Conservation (phyloP, 2,797 vertebrate genomes). For the Pelodytes ibericus region DNA sequence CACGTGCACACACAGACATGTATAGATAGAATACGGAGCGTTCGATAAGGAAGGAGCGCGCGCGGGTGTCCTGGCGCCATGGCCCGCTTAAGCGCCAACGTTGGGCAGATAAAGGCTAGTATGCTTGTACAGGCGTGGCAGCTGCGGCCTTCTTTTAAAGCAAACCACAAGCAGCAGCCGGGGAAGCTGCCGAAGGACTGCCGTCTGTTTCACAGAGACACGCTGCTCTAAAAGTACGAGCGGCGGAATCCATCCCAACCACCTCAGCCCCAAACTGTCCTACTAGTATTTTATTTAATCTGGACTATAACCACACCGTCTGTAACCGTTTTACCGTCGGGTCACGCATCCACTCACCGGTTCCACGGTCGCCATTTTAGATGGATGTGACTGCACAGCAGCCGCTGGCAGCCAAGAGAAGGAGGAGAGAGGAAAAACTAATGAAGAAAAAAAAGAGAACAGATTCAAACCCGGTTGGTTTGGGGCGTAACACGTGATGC, state of each 20-base stretch:
- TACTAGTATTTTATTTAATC: too few relatives aligned
- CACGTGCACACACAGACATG: not conserved
- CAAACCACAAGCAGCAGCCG: not conserved
- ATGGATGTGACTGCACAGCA: constrained; percentile 73
- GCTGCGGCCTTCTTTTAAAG: not conserved
- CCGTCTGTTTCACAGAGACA: constrained; percentile 11
- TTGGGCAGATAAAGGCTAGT: not conserved
- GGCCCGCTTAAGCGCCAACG: not conserved
- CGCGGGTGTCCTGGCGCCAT: not conserved
- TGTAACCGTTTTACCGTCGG: not conserved
- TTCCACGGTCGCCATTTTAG: constrained; percentile 95
- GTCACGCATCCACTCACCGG: constrained; percentile 82
- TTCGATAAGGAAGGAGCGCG: not conserved
- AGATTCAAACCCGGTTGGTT: constrained; percentile 75
- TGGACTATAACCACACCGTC: not conserved
- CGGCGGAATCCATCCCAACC: too few relatives aligned
- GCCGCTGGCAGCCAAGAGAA: constrained; percentile 64
- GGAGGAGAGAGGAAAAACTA: constrained; percentile 2
- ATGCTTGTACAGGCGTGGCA: too few relatives aligned
- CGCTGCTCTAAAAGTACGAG: too few relatives aligned
- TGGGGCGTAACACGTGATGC: constrained; percentile 57
- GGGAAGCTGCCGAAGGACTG: not conserved
- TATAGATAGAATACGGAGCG: not conserved
- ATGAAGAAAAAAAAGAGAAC: constrained; percentile 70
- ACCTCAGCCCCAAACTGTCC: too few relatives aligned